phyloP scores from a whole-genome alignment of 2,113 vertebrate species.

The Drymodes brunneopygia region DNA sequence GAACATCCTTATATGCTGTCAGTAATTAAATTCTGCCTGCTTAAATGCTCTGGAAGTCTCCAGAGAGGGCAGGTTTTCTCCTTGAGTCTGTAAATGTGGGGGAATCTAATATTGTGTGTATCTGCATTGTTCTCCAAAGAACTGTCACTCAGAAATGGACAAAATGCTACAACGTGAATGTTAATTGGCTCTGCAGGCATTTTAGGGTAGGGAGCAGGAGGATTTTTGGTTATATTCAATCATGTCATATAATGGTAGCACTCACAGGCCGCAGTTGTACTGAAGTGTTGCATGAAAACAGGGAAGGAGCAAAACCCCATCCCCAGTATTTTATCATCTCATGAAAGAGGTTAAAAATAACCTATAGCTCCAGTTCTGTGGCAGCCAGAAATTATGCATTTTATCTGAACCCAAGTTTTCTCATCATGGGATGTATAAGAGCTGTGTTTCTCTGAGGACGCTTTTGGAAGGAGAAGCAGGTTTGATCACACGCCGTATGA shows the following conservation, averaged over 20 bases:
- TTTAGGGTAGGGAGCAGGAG: not conserved
- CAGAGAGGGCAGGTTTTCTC: not conserved
- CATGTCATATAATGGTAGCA: not conserved
- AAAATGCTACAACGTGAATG: not conserved
- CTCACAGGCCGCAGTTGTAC: not conserved
- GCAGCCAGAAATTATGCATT: not conserved
- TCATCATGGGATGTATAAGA: not conserved
- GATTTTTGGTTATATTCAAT: not conserved
- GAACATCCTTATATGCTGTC: not conserved
- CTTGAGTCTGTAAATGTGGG: not conserved
- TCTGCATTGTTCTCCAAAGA: not conserved
- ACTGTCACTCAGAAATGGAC: not conserved
- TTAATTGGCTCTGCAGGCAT: not conserved
- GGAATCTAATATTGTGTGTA: not conserved
- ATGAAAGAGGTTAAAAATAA: not conserved
- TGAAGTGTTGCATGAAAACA: not conserved
- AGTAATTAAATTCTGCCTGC: slow-evolving; percentile 44
- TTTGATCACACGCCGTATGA: not conserved
- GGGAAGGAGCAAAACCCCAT: not conserved
- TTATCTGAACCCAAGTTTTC: not conserved
- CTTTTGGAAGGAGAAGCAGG: not conserved
- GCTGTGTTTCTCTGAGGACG: not conserved
- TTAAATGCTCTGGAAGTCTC: slow-evolving; percentile 22
- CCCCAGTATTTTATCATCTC: not conserved
- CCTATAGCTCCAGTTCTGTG: not conserved